A percentile compares a stretch with the other conserved stretches of the same genome.
phyloP scores from a whole-genome alignment of 2,113 vertebrate genomes.

The Atrichornis clamosus region DNA sequence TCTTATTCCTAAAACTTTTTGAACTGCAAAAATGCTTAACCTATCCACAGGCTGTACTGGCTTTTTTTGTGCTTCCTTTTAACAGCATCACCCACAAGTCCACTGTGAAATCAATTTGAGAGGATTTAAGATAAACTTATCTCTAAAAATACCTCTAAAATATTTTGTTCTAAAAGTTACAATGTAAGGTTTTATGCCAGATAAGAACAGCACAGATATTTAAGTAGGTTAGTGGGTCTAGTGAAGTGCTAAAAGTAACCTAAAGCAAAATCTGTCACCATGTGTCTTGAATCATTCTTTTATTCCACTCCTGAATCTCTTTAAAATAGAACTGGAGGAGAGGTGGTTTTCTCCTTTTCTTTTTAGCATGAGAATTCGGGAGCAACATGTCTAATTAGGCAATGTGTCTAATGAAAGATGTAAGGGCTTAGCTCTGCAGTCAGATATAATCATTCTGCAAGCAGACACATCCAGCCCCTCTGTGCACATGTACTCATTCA shows the following conservation, averaged over 20 bases:
- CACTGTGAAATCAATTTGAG: background rate
- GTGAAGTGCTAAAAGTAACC: constrained; percentile 36
- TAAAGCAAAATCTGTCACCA: constrained; percentile 39
- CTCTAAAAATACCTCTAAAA: constrained; percentile 6
- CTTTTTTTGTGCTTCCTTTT: background rate
- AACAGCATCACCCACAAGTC: background rate
- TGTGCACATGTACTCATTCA: background rate
- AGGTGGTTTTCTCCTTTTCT: background rate
- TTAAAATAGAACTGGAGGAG: background rate
- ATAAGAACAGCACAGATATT: background rate
- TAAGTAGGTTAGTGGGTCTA: constrained; percentile 55
- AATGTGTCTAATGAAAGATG: background rate
- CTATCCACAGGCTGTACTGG: background rate
- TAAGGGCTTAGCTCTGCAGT: background rate
- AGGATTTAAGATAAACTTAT: background rate
- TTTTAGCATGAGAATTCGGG: background rate
- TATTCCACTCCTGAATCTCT: background rate
- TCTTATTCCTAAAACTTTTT: background rate
- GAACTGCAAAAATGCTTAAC: background rate
- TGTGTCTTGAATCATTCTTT: constrained; percentile 17
- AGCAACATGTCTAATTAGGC: background rate
- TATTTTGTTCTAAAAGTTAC: background rate
- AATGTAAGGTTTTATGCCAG: background rate
- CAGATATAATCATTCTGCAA: background rate
- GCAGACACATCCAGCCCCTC: background rate